Conservation (phyloP, 1,140 invertebrate species). For the Panagrolaimus sp. region DNA sequence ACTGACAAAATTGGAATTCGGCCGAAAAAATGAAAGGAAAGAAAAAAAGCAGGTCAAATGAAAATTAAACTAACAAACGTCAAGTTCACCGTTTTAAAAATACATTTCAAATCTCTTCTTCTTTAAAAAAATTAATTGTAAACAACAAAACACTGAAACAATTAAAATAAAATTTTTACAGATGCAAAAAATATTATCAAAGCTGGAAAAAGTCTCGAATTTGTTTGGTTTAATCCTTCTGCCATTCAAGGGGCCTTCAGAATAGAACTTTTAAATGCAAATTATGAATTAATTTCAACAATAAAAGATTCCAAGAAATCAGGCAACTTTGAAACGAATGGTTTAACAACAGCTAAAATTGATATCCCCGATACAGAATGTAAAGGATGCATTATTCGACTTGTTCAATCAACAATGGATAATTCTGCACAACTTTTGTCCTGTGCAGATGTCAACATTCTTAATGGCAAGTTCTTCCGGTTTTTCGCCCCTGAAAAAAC, state of each 20-base stretch:
- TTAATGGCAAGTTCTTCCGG: neutral
- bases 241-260: conserved; percentile 12
- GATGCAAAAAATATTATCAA: conserved; percentile 27
- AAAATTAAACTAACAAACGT: too few species aligned
- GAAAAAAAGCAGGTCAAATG: too few species aligned
- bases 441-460: conserved; percentile 42
- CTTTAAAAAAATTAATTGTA: neutral
- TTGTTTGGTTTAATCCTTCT: conserved; percentile 26
- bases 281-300: conserved; percentile 6
- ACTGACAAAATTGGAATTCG: too few species aligned
- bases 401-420: conserved; percentile 40
- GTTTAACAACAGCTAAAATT: conserved; percentile 3
- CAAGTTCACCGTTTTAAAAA: too few species aligned
- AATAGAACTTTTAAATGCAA: conserved; percentile 7
- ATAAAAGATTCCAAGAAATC: neutral
- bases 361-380: conserved; percentile 42
- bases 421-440: conserved; percentile 32
- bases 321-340: conserved; percentile 9
- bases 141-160: too few species aligned
- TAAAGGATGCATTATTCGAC: conserved; percentile 37
- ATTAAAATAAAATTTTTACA: conserved; percentile 15
- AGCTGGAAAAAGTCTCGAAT: conserved; percentile 22
- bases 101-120: too few species aligned
- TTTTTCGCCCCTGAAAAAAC: too few species aligned
- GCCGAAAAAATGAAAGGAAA: too few species aligned